phyloP scores from a whole-genome alignment of 2,797 vertebrate genomes.

The Silurus aristotelis region DNA sequence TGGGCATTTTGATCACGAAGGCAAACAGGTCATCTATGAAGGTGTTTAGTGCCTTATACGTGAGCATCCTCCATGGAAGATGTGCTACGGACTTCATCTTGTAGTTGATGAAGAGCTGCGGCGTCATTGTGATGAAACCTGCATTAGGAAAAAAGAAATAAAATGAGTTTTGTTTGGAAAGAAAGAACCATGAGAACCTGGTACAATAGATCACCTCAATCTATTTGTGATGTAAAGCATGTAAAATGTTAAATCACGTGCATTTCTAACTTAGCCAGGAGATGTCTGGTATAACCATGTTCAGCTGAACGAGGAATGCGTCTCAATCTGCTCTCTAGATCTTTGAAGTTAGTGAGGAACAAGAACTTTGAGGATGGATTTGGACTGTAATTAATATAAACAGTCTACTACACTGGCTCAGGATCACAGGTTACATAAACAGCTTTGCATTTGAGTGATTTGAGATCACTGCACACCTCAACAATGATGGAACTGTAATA shows the following conservation, averaged over 20 bases:
- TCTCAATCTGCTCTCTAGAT: too few species aligned
- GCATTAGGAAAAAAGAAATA: background rate
- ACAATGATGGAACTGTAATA: too few species aligned
- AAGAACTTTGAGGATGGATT: too few species aligned
- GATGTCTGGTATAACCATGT: background rate
- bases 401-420: too few species aligned
- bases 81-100: conserved; percentile 97
- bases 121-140: conserved; percentile 98
- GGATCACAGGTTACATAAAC: too few species aligned
- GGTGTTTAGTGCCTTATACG: conserved; percentile 96
- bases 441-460: too few species aligned
- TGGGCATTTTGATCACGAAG: conserved; percentile 98
- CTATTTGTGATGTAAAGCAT: background rate
- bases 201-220: background rate
- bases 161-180: too few species aligned
- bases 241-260: background rate
- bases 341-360: too few species aligned
- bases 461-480: too few species aligned
- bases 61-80: conserved; percentile 97
- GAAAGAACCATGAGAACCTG: too few species aligned
- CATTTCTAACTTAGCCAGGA: background rate
- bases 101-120: conserved; percentile 97
- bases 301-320: background rate
- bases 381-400: too few species aligned
- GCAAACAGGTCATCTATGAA: conserved; percentile 98